phyloP scores from a whole-genome alignment of 2,797 vertebrate genomes.

The Crax fasciolata region DNA sequence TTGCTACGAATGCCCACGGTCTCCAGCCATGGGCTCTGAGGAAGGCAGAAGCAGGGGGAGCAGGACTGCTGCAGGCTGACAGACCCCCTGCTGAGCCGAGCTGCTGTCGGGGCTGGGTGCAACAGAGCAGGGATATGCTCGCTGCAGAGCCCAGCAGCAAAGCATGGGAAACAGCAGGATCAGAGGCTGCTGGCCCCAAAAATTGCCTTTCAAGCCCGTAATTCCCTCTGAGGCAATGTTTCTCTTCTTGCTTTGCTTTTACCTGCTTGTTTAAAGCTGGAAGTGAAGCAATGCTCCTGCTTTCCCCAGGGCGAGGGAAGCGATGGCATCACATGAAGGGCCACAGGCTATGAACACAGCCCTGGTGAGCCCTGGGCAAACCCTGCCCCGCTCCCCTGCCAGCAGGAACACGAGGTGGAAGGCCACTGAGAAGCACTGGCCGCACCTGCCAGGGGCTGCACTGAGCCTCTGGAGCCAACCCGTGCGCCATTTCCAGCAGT shows the following conservation, averaged over 20 bases:
- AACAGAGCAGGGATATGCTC: fast-evolving
- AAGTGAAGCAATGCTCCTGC: not conserved
- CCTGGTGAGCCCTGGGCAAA: fast-evolving
- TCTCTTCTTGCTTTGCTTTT: not conserved
- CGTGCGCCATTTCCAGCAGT: not conserved
- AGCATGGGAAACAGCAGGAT: not conserved
- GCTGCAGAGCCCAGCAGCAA: not conserved
- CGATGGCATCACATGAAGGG: fast-evolving
- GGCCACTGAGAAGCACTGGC: not conserved
- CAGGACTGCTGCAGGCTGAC: not conserved
- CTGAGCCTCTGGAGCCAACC: not conserved
- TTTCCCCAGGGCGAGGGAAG: not conserved
- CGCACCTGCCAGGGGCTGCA: not conserved
- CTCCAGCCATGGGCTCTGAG: not conserved
- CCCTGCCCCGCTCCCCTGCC: not conserved
- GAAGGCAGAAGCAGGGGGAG: not conserved
- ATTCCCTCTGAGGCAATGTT: not conserved
- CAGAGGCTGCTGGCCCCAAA: not conserved
- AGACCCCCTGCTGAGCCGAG: not conserved
- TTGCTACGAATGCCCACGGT: not conserved
- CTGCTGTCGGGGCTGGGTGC: not conserved
- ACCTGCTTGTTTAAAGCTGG: not conserved
- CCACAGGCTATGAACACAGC: not conserved
- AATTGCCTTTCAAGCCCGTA: not conserved
- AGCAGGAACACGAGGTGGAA: not conserved